A percentile compares a stretch with the other conserved stretches of the same genome.
Conservation (phyloP, 2,888 invertebrate genomes). For the Lasioglossum zephyrum region DNA sequence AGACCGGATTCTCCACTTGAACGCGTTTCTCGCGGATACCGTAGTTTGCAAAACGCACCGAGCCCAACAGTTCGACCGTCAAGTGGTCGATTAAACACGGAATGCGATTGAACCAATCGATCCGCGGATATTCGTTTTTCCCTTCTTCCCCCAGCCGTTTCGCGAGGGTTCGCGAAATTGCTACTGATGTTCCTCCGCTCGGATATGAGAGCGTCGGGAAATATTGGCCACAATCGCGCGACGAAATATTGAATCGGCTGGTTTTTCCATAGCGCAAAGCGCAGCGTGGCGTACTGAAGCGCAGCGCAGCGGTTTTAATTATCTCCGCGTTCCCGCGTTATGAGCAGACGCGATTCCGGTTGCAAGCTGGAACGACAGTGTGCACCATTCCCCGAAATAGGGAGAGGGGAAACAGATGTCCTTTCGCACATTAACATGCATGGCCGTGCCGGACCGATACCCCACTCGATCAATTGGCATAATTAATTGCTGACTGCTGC, state of each 20-base stretch:
- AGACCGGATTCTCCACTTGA: background rate
- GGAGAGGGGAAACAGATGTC: conserved; percentile 72
- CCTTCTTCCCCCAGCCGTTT: conserved; percentile 2
- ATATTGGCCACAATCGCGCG: background rate
- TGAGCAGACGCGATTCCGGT: conserved; percentile 23
- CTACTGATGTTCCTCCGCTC: background rate
- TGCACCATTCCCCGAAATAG: background rate
- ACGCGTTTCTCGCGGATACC: background rate
- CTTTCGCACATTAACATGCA: conserved; percentile 77
- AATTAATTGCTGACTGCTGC: conserved; percentile 75
- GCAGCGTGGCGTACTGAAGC: background rate
- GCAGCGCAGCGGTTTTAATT: conserved; percentile 38
- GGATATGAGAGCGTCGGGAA: conserved; percentile 6
- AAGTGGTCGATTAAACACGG: conserved; percentile 46
- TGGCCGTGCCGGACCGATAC: conserved; percentile 70
- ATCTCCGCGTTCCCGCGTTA: background rate
- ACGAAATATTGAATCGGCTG: conserved; percentile 5
- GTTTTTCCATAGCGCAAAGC: background rate
- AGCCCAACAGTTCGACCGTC: background rate
- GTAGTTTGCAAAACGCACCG: conserved; percentile 14
- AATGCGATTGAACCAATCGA: conserved; percentile 24
- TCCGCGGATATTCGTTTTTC: conserved; percentile 22
- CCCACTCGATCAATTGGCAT: conserved; percentile 77
- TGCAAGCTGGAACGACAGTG: background rate
- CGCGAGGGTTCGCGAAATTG: conserved; percentile 9